Conservation (phyloP, 1,140 invertebrate species). For the Chrysomallon squamiferum region DNA sequence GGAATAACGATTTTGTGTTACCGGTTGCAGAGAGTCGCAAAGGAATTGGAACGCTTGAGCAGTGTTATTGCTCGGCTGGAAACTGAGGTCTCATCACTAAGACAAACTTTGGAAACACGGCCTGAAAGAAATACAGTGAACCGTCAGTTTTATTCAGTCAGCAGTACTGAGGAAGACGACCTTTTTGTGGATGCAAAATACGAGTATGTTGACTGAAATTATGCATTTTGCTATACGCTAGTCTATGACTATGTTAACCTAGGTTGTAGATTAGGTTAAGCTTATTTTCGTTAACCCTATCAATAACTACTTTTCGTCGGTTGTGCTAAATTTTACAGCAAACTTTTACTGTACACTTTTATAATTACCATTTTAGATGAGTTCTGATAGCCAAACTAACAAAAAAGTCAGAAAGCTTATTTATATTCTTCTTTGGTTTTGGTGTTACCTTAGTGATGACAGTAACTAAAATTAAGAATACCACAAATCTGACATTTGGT, state of each 20-base stretch:
- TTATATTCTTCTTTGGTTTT: neutral
- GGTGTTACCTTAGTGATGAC: neutral
- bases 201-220: neutral
- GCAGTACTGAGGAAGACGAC: neutral
- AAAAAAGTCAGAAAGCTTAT: neutral
- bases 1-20: slow-evolving; percentile 2
- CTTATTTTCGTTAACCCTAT: neutral
- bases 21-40: neutral
- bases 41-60: neutral
- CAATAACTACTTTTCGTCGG: neutral
- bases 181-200: neutral
- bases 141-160: neutral
- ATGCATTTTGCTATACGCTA: neutral
- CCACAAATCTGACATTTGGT: neutral
- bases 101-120: neutral
- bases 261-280: neutral
- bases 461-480: neutral
- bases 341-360: neutral
- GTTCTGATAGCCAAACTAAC: neutral
- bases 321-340: neutral
- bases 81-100: neutral
- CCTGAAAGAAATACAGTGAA: neutral
- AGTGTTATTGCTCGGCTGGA: neutral
- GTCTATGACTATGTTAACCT: neutral
- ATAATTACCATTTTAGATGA: neutral